Evolutionary conservation across 2,888 invertebrate genomes (phyloP).

Genomic region (Dynastes tityus): DNA sequence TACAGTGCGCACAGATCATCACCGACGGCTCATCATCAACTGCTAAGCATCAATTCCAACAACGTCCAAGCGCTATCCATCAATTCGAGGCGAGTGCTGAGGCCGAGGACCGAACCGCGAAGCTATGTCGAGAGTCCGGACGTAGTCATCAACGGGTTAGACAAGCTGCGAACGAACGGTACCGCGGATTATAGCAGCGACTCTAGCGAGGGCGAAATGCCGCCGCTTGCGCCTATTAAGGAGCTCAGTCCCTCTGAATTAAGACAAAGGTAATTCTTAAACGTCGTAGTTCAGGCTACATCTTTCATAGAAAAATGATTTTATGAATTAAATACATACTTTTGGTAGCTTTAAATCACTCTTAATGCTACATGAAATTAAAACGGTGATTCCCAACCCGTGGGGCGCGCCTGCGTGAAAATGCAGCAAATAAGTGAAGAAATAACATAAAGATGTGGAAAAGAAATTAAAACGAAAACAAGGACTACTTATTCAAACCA

Average conservation of each 20-base stretch:
- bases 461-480: too few relatives aligned
- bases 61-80: constrained; percentile 44
- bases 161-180: constrained; percentile 71
- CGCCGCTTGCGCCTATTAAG: constrained; percentile 83
- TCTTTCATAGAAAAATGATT: too few relatives aligned
- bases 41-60: constrained; percentile 38
- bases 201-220: constrained; percentile 80
- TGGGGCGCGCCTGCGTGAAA: too few relatives aligned
- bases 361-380: too few relatives aligned
- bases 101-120: constrained; percentile 87
- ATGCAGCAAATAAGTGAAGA: too few relatives aligned
- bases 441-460: too few relatives aligned
- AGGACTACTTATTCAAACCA: too few relatives aligned
- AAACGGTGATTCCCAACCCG: too few relatives aligned
- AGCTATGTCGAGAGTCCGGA: constrained; percentile 91
- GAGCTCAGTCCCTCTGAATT: constrained; percentile 69
- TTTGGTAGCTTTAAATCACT: too few relatives aligned
- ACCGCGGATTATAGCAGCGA: constrained; percentile 75
- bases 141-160: constrained; percentile 67
- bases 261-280: constrained; percentile 64
- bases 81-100: constrained; percentile 77
- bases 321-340: too few relatives aligned
- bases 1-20: constrained; percentile 49
- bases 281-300: too few relatives aligned
- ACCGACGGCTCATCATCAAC: constrained; percentile 38